These are phyloP conservation scores for Hystrix brachyura DNA, from an alignment of 2,113 vertebrate species.

Conservation along the genomic window DNA sequence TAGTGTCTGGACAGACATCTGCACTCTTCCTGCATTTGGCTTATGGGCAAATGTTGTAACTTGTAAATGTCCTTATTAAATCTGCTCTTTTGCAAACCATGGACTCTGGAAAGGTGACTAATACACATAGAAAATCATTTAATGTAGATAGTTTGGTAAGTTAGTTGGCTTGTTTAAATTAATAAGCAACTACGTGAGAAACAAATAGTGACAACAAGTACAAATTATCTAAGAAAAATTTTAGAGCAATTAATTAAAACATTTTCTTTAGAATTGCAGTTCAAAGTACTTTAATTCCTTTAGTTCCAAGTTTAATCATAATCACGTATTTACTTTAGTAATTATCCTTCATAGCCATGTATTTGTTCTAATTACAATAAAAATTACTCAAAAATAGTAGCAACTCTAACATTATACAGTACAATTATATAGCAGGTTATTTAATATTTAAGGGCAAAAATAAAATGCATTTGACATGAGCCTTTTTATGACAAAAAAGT, in stretches of 20 bases:
- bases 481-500: conserved; percentile 44
- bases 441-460: conserved; percentile 30
- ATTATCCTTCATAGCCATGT: neutral
- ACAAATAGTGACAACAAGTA: conserved; percentile 1
- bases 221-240: conserved; percentile 18
- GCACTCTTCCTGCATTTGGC: too few relatives aligned
- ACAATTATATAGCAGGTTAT: conserved; percentile 48
- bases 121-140: neutral
- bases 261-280: conserved; percentile 57
- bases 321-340: conserved; percentile 23
- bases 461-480: conserved; percentile 54
- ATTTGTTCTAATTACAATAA: neutral
- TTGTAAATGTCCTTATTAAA: too few relatives aligned
- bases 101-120: too few relatives aligned
- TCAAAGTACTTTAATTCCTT: neutral
- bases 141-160: neutral
- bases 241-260: conserved; percentile 11
- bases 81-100: too few relatives aligned
- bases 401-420: conserved; percentile 26
- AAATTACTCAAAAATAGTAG: conserved; percentile 29
- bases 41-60: too few relatives aligned
- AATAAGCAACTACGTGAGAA: conserved; percentile 1
- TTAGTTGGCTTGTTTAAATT: conserved; percentile 53
- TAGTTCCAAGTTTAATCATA: conserved; percentile 23
- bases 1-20: too few relatives aligned